Conservation (phyloP, 2,113 vertebrate genomes). For the Macheiramphus alcinus region DNA sequence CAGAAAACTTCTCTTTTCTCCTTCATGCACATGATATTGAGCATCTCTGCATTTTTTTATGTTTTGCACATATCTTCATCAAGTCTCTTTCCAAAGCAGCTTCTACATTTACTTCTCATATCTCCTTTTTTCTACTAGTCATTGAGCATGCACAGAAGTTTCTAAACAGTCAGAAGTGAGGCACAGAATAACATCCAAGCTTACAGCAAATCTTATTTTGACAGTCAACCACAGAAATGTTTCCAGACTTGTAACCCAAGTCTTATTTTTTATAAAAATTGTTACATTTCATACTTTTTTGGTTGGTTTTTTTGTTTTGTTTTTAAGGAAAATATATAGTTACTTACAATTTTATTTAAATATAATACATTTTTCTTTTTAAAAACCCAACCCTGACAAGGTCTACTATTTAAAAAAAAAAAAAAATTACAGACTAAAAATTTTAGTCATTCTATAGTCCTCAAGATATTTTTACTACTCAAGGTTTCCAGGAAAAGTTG, state of each 20-base stretch:
- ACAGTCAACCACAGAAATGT: constrained; percentile 35
- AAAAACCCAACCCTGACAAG: constrained; percentile 43
- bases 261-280: constrained; percentile 28
- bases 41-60: neutral
- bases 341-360: constrained; percentile 68
- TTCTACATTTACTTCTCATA: constrained; percentile 10
- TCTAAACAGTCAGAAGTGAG: constrained; percentile 26
- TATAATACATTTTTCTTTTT: constrained; percentile 50
- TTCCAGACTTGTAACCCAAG: constrained; percentile 30
- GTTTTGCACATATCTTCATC: neutral
- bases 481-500: constrained; percentile 46
- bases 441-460: constrained; percentile 40
- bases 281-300: constrained; percentile 28
- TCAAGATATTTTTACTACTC: constrained; percentile 54
- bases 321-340: constrained; percentile 70
- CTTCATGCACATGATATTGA: neutral
- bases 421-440: constrained; percentile 26
- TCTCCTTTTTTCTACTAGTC: neutral
- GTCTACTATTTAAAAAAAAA: constrained; percentile 20
- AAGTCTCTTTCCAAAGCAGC: constrained; percentile 12
- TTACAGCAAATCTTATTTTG: constrained; percentile 26
- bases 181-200: constrained; percentile 3
- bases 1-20: neutral
- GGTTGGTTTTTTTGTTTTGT: rapidly evolving
- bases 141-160: constrained; percentile 44